Conservation (phyloP, 1,140 invertebrate genomes). For the Drosophila guanche region DNA sequence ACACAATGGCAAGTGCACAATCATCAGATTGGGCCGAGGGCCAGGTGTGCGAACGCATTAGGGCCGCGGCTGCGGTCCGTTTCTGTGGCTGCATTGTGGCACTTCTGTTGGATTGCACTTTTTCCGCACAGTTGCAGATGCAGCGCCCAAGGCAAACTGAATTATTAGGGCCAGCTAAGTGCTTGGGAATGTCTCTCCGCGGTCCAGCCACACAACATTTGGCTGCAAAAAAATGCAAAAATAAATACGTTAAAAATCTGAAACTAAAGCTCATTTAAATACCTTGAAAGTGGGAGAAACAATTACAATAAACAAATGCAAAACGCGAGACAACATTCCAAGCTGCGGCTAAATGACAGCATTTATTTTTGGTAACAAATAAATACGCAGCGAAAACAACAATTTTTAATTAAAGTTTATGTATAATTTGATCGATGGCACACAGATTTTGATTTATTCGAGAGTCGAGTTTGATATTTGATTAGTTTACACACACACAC, state of each 20-base stretch:
- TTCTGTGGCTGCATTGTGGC: constrained; percentile 46
- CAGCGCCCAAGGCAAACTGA: constrained; percentile 40
- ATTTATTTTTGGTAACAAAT: constrained; percentile 36
- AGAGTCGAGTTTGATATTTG: constrained; percentile 57
- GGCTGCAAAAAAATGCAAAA: constrained; percentile 21
- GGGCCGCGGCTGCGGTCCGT: constrained; percentile 70
- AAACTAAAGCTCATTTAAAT: constrained; percentile 18
- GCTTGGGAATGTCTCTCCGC: constrained; percentile 35
- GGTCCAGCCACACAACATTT: constrained; percentile 31
- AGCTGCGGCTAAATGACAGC: constrained; percentile 53
- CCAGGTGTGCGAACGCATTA: constrained; percentile 64
- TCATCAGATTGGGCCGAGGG: constrained; percentile 35
- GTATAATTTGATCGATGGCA: constrained; percentile 65
- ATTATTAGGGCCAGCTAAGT: constrained; percentile 65
- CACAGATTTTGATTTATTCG: constrained; percentile 56
- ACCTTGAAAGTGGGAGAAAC: constrained; percentile 9
- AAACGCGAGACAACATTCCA: constrained; percentile 34
- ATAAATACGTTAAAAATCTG: constrained; percentile 13
- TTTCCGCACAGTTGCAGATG: constrained; percentile 53
- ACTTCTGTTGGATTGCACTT: constrained; percentile 60
- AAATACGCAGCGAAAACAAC: constrained; percentile 67
- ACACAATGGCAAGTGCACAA: constrained; percentile 48
- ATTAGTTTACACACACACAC: constrained; percentile 69
- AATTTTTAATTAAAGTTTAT: constrained; percentile 71
- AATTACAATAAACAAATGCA: constrained; percentile 53